Conservation (phyloP, 2,113 vertebrate genomes). For the Lagenorhynchus albirostris region DNA sequence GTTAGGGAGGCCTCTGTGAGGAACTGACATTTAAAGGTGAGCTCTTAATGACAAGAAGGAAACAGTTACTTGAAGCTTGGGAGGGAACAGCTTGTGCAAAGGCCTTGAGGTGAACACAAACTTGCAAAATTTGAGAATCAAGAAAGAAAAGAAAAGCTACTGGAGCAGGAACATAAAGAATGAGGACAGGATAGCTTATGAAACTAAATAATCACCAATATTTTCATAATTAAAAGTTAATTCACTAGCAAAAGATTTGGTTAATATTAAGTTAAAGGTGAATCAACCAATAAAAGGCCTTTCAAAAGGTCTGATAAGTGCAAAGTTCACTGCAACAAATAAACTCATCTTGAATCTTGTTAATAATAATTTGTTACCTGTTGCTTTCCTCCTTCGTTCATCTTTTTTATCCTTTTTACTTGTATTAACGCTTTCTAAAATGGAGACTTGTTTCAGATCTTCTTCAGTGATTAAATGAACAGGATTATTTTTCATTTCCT, state of each 20-base stretch:
- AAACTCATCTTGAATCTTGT: neutral
- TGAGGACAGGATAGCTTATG: neutral
- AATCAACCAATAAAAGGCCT: neutral
- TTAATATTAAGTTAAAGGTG: slow-evolving; percentile 11
- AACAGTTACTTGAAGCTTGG: neutral
- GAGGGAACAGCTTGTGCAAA: neutral
- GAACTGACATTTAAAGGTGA: neutral
- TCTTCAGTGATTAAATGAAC: slow-evolving; percentile 95
- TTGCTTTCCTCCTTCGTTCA: slow-evolving; percentile 91
- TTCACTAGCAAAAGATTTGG: neutral
- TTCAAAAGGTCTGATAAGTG: neutral
- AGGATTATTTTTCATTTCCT: slow-evolving; percentile 94
- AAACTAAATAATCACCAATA: neutral
- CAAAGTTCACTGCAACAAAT: neutral
- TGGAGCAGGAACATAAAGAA: neutral
- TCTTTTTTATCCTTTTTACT: slow-evolving; percentile 95
- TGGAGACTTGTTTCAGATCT: slow-evolving; percentile 88
- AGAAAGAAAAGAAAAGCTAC: neutral
- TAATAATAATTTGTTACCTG: slow-evolving; percentile 82
- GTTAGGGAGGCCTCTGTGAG: neutral
- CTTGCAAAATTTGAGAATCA: neutral
- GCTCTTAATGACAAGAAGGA: neutral
- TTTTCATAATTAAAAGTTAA: slow-evolving; percentile 39
- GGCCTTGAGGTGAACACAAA: neutral
- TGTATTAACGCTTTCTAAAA: slow-evolving; percentile 80